Percentiles rank a stretch among this genome's conserved stretches.
These are phyloP conservation scores for Nomada ferruginata DNA, from an alignment of 2,888 invertebrate species.

Conservation along the genomic window DNA sequence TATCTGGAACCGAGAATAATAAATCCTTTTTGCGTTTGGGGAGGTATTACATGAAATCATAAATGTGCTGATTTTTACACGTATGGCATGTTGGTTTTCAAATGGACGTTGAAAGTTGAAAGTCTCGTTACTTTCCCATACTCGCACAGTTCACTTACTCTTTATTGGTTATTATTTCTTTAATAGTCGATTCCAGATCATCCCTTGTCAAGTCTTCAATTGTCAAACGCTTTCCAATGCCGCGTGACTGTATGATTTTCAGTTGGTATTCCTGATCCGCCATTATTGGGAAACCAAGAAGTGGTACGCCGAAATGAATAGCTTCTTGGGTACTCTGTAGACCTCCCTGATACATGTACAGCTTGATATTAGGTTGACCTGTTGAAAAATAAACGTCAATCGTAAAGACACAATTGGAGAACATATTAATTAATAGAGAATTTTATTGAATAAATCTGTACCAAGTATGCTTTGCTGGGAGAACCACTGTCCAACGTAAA, in stretches of 20 bases:
- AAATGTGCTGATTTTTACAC: no score
- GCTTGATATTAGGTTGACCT: slow-evolving; percentile 74
- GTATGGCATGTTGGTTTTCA: not conserved
- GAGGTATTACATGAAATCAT: no score
- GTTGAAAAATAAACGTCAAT: not conserved
- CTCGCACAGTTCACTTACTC: slow-evolving; percentile 48
- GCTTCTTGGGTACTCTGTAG: slow-evolving; percentile 75
- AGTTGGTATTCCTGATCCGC: slow-evolving; percentile 70
- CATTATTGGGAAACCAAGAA: slow-evolving; percentile 71
- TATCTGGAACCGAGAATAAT: no score
- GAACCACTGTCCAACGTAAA: slow-evolving; percentile 66
- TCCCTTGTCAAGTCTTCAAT: slow-evolving; percentile 37
- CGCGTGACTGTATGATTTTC: slow-evolving; percentile 54
- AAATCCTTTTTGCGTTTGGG: no score
- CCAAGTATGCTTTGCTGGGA: slow-evolving; percentile 71
- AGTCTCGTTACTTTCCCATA: no score
- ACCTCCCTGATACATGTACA: slow-evolving; percentile 76
- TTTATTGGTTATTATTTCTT: slow-evolving; percentile 60
- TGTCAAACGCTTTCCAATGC: slow-evolving; percentile 61
- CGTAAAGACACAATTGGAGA: no score
- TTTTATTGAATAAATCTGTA: slow-evolving; percentile 9
- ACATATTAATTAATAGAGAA: no score
- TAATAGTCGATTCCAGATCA: slow-evolving; percentile 55
- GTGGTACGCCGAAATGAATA: slow-evolving; percentile 67
- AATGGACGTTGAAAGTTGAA: not conserved